A percentile compares a stretch with the other conserved stretches of the same genome.
Conservation (phyloP, 1,140 invertebrate species). For the Micrasema minimum region DNA sequence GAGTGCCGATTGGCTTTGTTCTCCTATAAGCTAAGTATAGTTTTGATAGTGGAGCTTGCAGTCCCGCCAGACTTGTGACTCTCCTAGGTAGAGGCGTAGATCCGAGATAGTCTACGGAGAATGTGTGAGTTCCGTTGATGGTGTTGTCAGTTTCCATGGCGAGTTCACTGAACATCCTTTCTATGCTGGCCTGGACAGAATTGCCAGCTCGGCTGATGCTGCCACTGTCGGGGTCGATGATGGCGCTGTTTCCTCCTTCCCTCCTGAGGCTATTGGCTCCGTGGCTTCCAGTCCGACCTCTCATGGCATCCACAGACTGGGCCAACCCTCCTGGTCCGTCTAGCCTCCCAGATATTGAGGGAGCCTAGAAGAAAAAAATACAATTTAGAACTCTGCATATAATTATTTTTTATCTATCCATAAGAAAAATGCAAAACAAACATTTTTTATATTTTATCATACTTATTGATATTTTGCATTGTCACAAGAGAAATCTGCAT, state of each 20-base stretch:
- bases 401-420: background rate
- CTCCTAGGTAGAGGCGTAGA: slow-evolving; percentile 80
- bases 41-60: slow-evolving; percentile 83
- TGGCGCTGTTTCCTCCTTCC: background rate
- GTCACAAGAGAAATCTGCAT: no score
- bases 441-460: no score
- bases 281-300: slow-evolving; percentile 15
- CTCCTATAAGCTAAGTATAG: slow-evolving; percentile 78
- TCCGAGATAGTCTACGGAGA: slow-evolving; percentile 85
- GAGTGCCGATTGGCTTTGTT: slow-evolving; percentile 62
- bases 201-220: slow-evolving; percentile 64
- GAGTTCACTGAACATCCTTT: slow-evolving; percentile 86
- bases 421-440: no score
- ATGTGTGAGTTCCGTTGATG: slow-evolving; percentile 65
- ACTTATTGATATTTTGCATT: no score
- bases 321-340: slow-evolving; percentile 48
- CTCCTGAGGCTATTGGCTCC: slow-evolving; percentile 5
- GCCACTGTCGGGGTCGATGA: background rate
- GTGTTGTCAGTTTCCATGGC: slow-evolving; percentile 70
- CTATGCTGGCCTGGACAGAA: slow-evolving; percentile 84
- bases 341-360: slow-evolving; percentile 48
- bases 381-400: background rate
- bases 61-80: slow-evolving; percentile 82
- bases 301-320: slow-evolving; percentile 24
- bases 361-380: slow-evolving; percentile 36